phyloP scores from a whole-genome alignment of 2,888 invertebrate species.

The Lycophotia porphyrea region DNA sequence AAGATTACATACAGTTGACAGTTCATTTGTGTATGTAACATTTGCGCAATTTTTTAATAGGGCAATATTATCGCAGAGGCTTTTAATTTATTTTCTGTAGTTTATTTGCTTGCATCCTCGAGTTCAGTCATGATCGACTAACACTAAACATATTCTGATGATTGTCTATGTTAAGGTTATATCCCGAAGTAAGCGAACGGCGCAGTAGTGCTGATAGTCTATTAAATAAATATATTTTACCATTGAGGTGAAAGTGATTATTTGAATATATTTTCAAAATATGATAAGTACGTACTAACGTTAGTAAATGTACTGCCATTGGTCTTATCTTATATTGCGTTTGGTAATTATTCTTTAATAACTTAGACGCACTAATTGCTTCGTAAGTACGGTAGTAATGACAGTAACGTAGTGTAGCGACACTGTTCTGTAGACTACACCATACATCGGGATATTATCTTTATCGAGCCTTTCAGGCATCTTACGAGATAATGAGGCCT shows the following conservation, averaged over 20 bases:
- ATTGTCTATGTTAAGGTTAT: conserved; percentile 38
- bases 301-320: conserved; percentile 37
- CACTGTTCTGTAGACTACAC: conserved; percentile 31
- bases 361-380: conserved; percentile 26
- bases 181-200: conserved; percentile 47
- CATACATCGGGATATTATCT: conserved; percentile 59
- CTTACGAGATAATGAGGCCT: conserved; percentile 44
- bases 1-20: conserved; percentile 79
- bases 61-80: conserved; percentile 60
- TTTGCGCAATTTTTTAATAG: conserved; percentile 45
- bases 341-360: conserved; percentile 22
- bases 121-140: conserved; percentile 39
- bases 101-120: conserved; percentile 63
- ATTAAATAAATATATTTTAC: conserved; percentile 16
- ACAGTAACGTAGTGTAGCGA: conserved; percentile 30
- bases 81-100: conserved; percentile 62
- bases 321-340: conserved; percentile 10
- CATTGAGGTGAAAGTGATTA: conserved; percentile 17
- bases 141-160: conserved; percentile 6
- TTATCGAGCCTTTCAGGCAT: conserved; percentile 5
- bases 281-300: conserved; percentile 17
- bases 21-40: conserved; percentile 57
- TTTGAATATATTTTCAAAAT: conserved; percentile 12
- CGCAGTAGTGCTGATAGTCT: conserved; percentile 11
- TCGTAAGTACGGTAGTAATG: conserved; percentile 31